Evolutionary conservation across 2,888 invertebrate species (phyloP).

Genomic region (Hirtodrosophila duncani): DNA sequence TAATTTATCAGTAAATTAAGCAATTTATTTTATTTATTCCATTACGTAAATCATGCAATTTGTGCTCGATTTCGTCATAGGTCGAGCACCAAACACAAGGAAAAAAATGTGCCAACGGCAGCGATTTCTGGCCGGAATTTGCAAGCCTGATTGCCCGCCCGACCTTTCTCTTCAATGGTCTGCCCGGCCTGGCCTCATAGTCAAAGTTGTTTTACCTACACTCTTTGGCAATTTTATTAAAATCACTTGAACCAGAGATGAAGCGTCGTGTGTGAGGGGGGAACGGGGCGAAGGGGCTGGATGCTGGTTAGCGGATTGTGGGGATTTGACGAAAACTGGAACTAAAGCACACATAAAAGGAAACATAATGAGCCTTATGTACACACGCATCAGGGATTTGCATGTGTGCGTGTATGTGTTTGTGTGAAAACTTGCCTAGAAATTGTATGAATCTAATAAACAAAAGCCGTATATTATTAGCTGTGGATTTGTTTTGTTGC

Average conservation of each 20-base stretch:
- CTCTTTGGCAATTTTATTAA: slow-evolving; percentile 70
- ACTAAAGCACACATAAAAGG: slow-evolving; percentile 54
- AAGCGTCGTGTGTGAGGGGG: neutral
- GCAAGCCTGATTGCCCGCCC: slow-evolving; percentile 31
- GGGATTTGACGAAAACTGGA: slow-evolving; percentile 38
- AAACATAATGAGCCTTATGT: slow-evolving; percentile 54
- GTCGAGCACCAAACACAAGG: slow-evolving; percentile 20
- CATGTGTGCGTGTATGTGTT: slow-evolving; percentile 21
- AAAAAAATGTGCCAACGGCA: slow-evolving; percentile 53
- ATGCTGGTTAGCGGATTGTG: slow-evolving; percentile 15
- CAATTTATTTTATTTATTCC: slow-evolving; percentile 77
- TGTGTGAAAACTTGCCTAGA: slow-evolving; percentile 50
- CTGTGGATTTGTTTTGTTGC: slow-evolving; percentile 54
- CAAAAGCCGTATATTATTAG: slow-evolving; percentile 72
- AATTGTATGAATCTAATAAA: slow-evolving; percentile 71
- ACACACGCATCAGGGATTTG: slow-evolving; percentile 1
- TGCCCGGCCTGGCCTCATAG: neutral
- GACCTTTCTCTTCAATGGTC: neutral
- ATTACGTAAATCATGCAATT: slow-evolving; percentile 75
- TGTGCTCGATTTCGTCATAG: slow-evolving; percentile 70
- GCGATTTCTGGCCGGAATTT: slow-evolving; percentile 69
- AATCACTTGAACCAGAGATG: slow-evolving; percentile 58
- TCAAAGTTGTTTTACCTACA: slow-evolving; percentile 60
- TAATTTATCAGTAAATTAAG: slow-evolving; percentile 77
- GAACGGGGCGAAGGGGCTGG: neutral